A percentile compares a stretch with the other conserved stretches of the same genome.
Conservation (phyloP, 2,797 vertebrate genomes). For the Gadopsis bispinosus region DNA sequence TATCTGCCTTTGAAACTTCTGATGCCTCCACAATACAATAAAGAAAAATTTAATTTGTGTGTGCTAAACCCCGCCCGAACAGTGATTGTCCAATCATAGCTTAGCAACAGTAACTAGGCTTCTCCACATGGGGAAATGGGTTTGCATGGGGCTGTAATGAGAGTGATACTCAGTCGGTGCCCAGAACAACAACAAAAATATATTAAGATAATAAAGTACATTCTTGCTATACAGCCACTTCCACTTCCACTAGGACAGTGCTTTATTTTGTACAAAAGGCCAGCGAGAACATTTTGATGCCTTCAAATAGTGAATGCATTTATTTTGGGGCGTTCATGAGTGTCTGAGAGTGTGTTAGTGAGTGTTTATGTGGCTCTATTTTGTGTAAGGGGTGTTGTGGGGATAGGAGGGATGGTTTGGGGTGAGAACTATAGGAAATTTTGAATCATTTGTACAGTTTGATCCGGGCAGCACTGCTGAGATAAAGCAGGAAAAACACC, state of each 20-base stretch:
- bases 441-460: conserved; percentile 71
- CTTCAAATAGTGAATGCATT: conserved; percentile 48
- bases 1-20: neutral
- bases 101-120: neutral
- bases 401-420: conserved; percentile 43
- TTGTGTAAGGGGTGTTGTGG: conserved; percentile 32
- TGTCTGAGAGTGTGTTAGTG: conserved; percentile 30
- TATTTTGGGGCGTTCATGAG: conserved; percentile 41
- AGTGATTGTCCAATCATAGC: neutral
- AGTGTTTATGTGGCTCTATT: conserved; percentile 36
- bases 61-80: neutral
- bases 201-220: neutral
- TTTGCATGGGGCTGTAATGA: neutral
- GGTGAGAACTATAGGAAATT: conserved; percentile 56
- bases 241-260: neutral
- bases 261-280: conserved; percentile 18
- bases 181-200: neutral
- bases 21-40: neutral
- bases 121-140: neutral
- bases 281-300: conserved; percentile 23
- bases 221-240: conserved; percentile 7
- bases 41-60: no score
- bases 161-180: neutral
- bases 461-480: conserved; percentile 48
- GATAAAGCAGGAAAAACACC: conserved; percentile 43